Evolutionary conservation across 2,888 invertebrate genomes (phyloP).

Genomic region (Pandemis corylana): DNA sequence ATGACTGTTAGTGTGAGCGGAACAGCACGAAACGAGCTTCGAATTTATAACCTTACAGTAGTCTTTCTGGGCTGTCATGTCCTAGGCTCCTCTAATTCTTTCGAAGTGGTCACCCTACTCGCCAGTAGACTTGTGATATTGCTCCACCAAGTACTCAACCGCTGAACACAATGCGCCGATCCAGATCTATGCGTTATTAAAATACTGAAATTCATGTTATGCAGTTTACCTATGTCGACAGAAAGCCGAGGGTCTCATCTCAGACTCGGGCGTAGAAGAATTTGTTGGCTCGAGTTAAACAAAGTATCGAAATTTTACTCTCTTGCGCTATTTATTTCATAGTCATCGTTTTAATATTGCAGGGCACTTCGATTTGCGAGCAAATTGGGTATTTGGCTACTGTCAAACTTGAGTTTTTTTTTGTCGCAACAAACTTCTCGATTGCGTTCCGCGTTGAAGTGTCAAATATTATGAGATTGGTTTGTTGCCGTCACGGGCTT

Average conservation of each 20-base stretch:
- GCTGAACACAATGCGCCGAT: constrained; percentile 33
- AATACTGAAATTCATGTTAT: constrained; percentile 37
- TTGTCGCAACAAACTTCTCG: too few species aligned
- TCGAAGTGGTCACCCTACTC: constrained; percentile 36
- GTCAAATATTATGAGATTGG: too few species aligned
- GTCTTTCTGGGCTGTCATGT: too few species aligned
- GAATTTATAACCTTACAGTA: too few species aligned
- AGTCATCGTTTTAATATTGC: too few species aligned
- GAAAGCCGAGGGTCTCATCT: neutral
- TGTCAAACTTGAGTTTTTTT: too few species aligned
- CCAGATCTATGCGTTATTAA: constrained; percentile 39
- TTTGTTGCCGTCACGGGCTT: too few species aligned
- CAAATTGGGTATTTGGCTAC: too few species aligned
- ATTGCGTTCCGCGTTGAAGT: too few species aligned
- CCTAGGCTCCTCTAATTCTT: neutral
- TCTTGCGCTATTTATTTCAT: neutral
- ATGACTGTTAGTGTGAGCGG: too few species aligned
- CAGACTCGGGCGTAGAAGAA: neutral
- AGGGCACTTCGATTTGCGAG: too few species aligned
- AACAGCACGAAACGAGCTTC: too few species aligned
- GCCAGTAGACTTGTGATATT: constrained; percentile 61
- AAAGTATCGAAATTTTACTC: neutral
- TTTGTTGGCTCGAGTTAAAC: neutral
- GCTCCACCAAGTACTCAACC: constrained; percentile 45
- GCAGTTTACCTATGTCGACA: constrained; percentile 9